A percentile compares a stretch with the other conserved stretches of the same genome.
phyloP scores from a whole-genome alignment of 1,140 invertebrate species.

The Drosophila nikananu region DNA sequence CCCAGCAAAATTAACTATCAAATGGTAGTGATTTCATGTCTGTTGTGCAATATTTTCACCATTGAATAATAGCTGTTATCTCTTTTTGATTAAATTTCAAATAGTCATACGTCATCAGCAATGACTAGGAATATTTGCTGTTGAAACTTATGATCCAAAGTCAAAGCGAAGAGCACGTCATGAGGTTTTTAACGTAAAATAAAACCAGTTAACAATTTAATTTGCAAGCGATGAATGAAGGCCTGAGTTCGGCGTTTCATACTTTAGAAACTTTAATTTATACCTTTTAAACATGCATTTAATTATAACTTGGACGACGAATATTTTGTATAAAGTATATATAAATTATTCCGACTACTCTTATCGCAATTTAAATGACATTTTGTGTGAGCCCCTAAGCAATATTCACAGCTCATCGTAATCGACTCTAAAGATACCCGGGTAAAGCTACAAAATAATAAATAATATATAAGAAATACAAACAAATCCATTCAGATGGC shows the following conservation, averaged over 20 bases:
- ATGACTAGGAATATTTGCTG: background rate
- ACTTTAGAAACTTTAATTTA: background rate
- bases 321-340: background rate
- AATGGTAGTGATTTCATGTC: background rate
- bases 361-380: slow-evolving; percentile 4
- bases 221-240: slow-evolving; percentile 5
- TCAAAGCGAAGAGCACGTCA: background rate
- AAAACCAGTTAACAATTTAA: slow-evolving; percentile 9
- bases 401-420: slow-evolving; percentile 30
- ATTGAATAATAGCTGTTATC: slow-evolving; percentile 21
- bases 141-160: background rate
- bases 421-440: background rate
- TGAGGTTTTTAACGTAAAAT: background rate
- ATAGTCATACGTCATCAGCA: slow-evolving; percentile 11
- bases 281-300: background rate
- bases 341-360: background rate
- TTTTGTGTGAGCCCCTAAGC: too few relatives aligned
- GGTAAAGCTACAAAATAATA: background rate
- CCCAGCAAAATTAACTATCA: background rate
- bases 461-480: slow-evolving; percentile 2
- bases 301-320: background rate
- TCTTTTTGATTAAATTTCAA: slow-evolving; percentile 7
- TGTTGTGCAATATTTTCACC: slow-evolving; percentile 2
- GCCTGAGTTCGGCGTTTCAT: too few relatives aligned
- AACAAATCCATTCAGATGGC: slow-evolving; percentile 9